Evolutionary conservation across 2,888 invertebrate species (phyloP), one percentile per base, ranked within the genome.

Genomic region (Volucella bombylans): DNA sequence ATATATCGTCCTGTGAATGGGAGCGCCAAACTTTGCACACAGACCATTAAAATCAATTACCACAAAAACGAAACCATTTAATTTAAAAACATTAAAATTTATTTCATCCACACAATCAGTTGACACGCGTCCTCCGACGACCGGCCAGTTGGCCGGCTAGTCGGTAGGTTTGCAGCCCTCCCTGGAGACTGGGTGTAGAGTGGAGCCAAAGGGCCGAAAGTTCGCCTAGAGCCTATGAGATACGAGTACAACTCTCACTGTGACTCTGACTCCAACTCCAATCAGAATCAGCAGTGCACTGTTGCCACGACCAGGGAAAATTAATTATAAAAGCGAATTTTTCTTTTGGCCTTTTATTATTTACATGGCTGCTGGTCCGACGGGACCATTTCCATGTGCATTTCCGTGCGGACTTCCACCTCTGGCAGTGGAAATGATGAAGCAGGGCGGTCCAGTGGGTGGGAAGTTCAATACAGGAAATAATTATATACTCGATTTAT

Each of bases 11-110:
- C 65, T 62, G 68, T 76, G 77, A 86, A 80, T 76, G 86, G 71
- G 74, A 82, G 78, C 81, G 86, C 82, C 86, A 86, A 85, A 86
- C 80, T 79, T 87, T 86, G 77, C 86, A 78, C 85, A 87, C 86
- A 80, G 80, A 82, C 87, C 87, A 87, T 87, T 87, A 87, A 87
- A 87, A 87, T 86, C 87, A 87, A 87, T 87, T 87, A 87, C 87
- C 87, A 86, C 87, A 87, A 87, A 87, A 87, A 87, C 86, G 86
- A 87, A 87, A 86, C 87, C 86, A 87, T 87, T 87, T 87, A 87
- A 87, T 86, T 87, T 86, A 82, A 86, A 87, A 87, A 87, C 83
- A 87, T 81, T 77, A 85, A 82, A 87, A 87, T 87, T 87, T 87
- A 87, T 87, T 87, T 87, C 79, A 86, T 86, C 81, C 81, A 78